Evolutionary conservation across 2,113 vertebrate genomes (phyloP).

Genomic region (Melanerpes formicivorus): DNA sequence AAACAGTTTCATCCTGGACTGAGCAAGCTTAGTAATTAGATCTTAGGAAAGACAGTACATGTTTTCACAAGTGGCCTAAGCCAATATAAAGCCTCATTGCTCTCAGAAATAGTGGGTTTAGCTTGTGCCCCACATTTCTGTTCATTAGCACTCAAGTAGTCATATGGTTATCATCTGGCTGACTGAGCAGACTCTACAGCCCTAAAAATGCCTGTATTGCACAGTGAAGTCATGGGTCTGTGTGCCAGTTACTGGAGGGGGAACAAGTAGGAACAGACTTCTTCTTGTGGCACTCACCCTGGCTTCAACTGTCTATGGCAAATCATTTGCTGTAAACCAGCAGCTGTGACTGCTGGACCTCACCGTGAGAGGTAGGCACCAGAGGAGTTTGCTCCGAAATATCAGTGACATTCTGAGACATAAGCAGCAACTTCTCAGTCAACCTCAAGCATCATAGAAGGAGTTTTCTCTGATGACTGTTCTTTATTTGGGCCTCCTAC

Average conservation of each 20-base stretch:
- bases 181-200: background rate
- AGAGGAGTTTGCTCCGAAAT: background rate
- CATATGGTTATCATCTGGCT: background rate
- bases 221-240: background rate
- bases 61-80: background rate
- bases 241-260: background rate
- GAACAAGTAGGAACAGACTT: background rate
- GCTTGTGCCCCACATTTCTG: background rate
- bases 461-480: background rate
- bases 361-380: background rate
- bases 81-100: background rate
- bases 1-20: background rate
- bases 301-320: background rate
- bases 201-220: background rate
- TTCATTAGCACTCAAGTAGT: background rate
- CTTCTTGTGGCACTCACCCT: background rate
- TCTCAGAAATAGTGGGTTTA: background rate
- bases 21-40: background rate
- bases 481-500: constrained; percentile 2
- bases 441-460: background rate
- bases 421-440: background rate
- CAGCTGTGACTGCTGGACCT: background rate
- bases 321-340: background rate
- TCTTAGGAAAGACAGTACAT: background rate
- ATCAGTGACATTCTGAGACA: background rate